Evolutionary conservation across 2,113 vertebrate species (phyloP).

Genomic region (Xenopus laevis): DNA sequence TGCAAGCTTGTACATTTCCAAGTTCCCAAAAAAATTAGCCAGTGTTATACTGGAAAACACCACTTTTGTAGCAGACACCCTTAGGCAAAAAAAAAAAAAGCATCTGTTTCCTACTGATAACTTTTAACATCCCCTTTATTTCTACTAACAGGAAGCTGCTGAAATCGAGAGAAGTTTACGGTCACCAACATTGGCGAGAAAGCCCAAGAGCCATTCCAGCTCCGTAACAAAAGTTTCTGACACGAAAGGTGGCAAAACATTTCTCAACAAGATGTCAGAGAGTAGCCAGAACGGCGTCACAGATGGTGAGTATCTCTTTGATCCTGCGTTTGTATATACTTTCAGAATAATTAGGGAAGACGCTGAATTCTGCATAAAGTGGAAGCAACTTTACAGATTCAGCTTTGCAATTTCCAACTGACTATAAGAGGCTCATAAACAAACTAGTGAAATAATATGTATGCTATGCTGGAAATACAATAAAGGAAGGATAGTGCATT

Average conservation of each 20-base stretch:
- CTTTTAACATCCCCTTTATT: slow-evolving; percentile 54
- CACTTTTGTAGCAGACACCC: slow-evolving; percentile 21
- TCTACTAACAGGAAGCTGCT: slow-evolving; percentile 65
- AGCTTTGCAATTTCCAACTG: too few relatives aligned
- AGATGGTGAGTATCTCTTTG: slow-evolving; percentile 60
- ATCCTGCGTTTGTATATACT: background rate
- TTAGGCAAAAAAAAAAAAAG: slow-evolving; percentile 1
- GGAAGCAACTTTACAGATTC: too few relatives aligned
- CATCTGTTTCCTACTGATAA: slow-evolving; percentile 53
- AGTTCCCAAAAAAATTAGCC: slow-evolving; percentile 45
- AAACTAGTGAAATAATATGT: too few relatives aligned
- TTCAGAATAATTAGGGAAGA: too few relatives aligned
- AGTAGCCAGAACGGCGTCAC: slow-evolving; percentile 49
- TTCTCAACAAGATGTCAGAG: slow-evolving; percentile 64
- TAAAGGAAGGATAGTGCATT: too few relatives aligned
- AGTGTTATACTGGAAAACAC: slow-evolving; percentile 45
- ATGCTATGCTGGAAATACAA: too few relatives aligned
- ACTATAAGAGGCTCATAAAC: too few relatives aligned
- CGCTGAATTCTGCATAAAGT: too few relatives aligned
- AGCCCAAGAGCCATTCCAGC: slow-evolving; percentile 51
- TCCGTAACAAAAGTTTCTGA: slow-evolving; percentile 51
- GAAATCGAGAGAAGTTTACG: slow-evolving; percentile 60
- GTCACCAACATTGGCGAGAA: slow-evolving; percentile 54
- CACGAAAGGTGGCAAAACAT: slow-evolving; percentile 57
- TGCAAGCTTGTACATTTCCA: background rate